Conservation (phyloP, 2,113 vertebrate genomes). For the Bubalus kerabau region DNA sequence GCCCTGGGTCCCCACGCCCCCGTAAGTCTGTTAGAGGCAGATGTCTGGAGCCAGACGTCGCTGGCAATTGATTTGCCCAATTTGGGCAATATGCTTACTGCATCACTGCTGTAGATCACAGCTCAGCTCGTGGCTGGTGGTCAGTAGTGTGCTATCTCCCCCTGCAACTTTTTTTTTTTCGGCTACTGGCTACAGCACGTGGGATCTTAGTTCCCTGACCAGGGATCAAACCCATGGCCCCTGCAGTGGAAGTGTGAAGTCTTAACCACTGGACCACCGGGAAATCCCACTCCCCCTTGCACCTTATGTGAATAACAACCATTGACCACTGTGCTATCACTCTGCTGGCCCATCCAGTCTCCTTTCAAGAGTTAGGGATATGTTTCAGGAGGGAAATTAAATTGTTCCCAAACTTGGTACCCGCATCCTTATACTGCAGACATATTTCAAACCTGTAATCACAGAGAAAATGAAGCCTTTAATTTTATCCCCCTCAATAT, state of each 20-base stretch:
- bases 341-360: neutral
- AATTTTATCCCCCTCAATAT: neutral
- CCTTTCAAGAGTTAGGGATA: neutral
- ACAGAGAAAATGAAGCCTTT: neutral
- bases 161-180: neutral
- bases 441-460: neutral
- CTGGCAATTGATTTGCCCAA: neutral
- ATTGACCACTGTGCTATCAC: neutral
- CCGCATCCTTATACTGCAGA: accelerated
- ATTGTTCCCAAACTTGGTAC: neutral
- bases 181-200: accelerated
- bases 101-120: neutral
- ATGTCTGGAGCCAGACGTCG: neutral
- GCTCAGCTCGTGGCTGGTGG: neutral
- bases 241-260: neutral
- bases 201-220: neutral
- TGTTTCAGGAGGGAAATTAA: neutral
- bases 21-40: neutral
- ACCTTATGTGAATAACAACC: neutral
- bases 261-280: neutral
- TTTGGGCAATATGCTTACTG: neutral
- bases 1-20: neutral
- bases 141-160: neutral
- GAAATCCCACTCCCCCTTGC: neutral
- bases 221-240: neutral